phyloP scores from a whole-genome alignment of 2,888 invertebrate species.

The Plutella xylostella region DNA sequence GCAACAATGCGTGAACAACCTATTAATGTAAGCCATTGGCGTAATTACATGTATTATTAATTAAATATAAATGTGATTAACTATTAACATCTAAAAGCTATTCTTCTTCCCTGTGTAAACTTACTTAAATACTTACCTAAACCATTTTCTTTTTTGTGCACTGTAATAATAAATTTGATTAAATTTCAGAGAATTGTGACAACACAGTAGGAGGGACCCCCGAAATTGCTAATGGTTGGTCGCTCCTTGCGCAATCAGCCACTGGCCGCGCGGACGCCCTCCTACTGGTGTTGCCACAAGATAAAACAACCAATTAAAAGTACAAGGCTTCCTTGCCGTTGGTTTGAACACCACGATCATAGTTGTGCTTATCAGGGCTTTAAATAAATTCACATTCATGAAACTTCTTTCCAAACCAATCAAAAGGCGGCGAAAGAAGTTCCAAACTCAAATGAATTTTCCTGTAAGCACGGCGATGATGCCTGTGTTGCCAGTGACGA shows the following conservation, averaged over 20 bases:
- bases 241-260: neutral
- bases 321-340: slow-evolving; percentile 64
- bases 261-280: slow-evolving; percentile 38
- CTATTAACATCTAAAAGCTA: no score
- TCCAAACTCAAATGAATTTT: slow-evolving; percentile 20
- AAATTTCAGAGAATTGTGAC: slow-evolving; percentile 50
- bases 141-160: neutral
- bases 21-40: no score
- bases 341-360: slow-evolving; percentile 66
- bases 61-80: no score
- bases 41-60: no score
- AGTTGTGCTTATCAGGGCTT: slow-evolving; percentile 48
- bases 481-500: slow-evolving; percentile 38
- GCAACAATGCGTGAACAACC: no score
- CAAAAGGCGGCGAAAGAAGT: slow-evolving; percentile 21
- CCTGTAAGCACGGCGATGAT: slow-evolving; percentile 55
- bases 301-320: slow-evolving; percentile 39
- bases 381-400: slow-evolving; percentile 6
- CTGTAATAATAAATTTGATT: slow-evolving; percentile 12
- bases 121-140: neutral
- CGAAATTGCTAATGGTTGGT: slow-evolving; percentile 57
- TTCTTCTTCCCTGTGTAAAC: no score
- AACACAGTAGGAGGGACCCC: slow-evolving; percentile 58
- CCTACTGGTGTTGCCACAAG: slow-evolving; percentile 60
- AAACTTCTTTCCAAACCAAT: slow-evolving; percentile 18